Evolutionary conservation across 1,140 invertebrate species (phyloP).

Genomic region (Drosophila pectinifera): DNA sequence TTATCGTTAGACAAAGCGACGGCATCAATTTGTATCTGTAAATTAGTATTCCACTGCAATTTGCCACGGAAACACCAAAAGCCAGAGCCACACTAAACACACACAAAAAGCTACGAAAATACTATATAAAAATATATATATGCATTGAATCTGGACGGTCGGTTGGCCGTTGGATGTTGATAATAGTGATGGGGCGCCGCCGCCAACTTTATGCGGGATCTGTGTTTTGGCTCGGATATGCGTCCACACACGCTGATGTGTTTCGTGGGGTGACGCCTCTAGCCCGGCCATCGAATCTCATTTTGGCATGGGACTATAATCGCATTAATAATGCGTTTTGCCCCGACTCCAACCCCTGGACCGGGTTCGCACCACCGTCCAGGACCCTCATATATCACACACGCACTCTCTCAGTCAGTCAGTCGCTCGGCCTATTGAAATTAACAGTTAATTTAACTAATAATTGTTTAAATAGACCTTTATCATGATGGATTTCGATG

Average conservation of each 20-base stretch:
- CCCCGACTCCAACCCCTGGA: background rate
- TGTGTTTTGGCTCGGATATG: conserved; percentile 28
- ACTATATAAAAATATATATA: conserved; percentile 1
- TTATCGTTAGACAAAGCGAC: conserved; percentile 55
- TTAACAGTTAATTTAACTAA: conserved; percentile 80
- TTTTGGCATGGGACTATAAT: conserved; percentile 70
- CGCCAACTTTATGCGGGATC: conserved; percentile 61
- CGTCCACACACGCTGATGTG: conserved; percentile 48
- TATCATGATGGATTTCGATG: conserved; percentile 58
- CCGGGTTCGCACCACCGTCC: conserved; percentile 13
- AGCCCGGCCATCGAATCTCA: conserved; percentile 50
- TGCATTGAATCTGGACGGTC: conserved; percentile 31
- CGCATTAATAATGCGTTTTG: conserved; percentile 72
- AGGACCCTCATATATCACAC: conserved; percentile 58
- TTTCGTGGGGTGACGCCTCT: conserved; percentile 50
- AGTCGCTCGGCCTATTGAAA: conserved; percentile 51
- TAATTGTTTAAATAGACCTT: conserved; percentile 72
- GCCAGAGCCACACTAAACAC: conserved; percentile 6
- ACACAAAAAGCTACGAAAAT: conserved; percentile 19
- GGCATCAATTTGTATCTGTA: conserved; percentile 81
- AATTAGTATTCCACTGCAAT: conserved; percentile 82
- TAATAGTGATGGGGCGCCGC: conserved; percentile 18
- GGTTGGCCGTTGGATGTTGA: conserved; percentile 22
- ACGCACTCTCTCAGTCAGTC: conserved; percentile 8
- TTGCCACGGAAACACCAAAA: conserved; percentile 68